Conservation (phyloP, 2,888 invertebrate species). For the Oligia fasciuncula region DNA sequence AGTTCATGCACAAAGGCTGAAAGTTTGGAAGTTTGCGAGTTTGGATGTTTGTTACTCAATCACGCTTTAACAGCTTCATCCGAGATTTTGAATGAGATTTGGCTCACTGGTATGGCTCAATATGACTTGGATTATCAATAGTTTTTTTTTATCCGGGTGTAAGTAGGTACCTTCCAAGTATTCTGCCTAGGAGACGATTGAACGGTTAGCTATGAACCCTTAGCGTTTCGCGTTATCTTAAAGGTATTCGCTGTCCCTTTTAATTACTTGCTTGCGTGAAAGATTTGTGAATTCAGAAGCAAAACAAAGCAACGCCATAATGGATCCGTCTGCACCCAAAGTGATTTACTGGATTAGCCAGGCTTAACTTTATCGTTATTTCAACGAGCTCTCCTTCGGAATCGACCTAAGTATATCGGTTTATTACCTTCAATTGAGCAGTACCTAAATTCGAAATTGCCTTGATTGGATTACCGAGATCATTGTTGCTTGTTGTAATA, state of each 20-base stretch:
- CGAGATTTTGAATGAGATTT: not conserved
- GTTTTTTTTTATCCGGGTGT: no score
- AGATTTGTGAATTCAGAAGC: not conserved
- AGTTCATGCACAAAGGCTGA: not conserved
- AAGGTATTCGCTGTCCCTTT: not conserved
- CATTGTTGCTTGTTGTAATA: not conserved
- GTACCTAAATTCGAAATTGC: not conserved
- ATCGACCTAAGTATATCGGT: constrained; percentile 2
- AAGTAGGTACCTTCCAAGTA: no score
- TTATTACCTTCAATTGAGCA: not conserved
- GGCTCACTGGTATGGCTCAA: not conserved
- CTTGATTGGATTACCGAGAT: constrained; percentile 19
- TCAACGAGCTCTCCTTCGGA: not conserved
- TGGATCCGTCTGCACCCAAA: not conserved
- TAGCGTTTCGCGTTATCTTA: not conserved
- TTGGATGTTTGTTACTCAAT: not conserved
- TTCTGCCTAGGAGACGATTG: no score
- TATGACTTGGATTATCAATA: not conserved
- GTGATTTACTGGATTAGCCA: constrained; percentile 10
- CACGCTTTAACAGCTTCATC: not conserved
- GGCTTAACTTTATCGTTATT: constrained; percentile 15
- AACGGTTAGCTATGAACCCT: no score
- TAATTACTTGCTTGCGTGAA: not conserved
- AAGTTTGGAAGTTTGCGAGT: not conserved
- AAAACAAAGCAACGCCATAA: not conserved